A percentile compares a stretch with the other conserved stretches of the same genome.
Conservation (phyloP, 2,797 vertebrate genomes). For the Prunella strophiata region DNA sequence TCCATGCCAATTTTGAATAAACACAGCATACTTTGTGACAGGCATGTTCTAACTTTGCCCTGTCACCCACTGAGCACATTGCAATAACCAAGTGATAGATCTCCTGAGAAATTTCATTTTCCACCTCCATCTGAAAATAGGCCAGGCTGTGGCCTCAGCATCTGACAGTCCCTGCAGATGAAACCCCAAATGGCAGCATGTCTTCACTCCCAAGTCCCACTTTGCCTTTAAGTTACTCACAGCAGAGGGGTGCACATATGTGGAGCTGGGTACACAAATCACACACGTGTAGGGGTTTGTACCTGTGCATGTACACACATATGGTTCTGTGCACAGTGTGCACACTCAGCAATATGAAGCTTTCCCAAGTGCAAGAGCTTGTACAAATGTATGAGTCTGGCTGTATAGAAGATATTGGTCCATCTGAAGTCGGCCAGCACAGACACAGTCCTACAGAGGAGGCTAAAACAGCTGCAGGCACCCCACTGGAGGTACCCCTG, state of each 20-base stretch:
- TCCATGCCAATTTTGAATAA: background rate
- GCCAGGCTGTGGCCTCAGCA: background rate
- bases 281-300: background rate
- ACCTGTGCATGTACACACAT: accelerated
- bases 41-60: background rate
- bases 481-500: background rate
- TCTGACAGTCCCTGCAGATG: background rate
- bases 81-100: background rate
- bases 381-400: background rate
- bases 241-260: accelerated
- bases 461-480: background rate
- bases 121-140: background rate
- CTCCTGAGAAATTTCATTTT: background rate
- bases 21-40: background rate
- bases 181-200: background rate
- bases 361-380: background rate
- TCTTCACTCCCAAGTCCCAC: background rate
- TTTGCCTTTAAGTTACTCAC: background rate
- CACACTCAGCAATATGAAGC: background rate
- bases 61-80: background rate
- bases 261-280: background rate
- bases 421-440: background rate
- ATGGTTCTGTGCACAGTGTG: background rate
- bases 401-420: background rate
- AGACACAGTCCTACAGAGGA: background rate